Percentiles rank a stretch among this genome's conserved stretches.
phyloP scores from a whole-genome alignment of 1,140 invertebrate species.

The Ostrea denselamellosa region DNA sequence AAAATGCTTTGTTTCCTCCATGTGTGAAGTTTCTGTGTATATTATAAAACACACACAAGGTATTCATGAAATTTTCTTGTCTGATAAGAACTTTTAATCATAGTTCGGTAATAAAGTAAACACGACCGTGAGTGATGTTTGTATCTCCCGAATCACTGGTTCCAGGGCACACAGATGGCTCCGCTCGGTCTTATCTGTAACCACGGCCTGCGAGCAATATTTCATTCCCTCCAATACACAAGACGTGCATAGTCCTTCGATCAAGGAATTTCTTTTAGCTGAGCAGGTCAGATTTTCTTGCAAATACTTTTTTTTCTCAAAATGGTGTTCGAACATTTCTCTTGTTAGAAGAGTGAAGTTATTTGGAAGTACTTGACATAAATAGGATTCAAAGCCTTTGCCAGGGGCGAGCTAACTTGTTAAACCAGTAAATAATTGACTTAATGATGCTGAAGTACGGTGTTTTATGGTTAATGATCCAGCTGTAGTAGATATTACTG shows the following conservation, averaged over 20 bases:
- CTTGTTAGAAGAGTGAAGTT: no score
- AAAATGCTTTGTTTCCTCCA: no score
- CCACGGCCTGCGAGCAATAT: not conserved
- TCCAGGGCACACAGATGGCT: conserved; percentile 24
- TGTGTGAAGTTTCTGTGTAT: no score
- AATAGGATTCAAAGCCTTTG: not conserved
- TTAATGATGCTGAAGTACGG: not conserved
- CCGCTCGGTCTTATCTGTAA: not conserved
- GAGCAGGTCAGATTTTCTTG: not conserved
- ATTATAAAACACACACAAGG: not conserved
- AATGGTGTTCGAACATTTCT: no score
- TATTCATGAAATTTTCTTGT: not conserved
- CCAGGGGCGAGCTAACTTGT: not conserved
- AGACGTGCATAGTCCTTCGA: not conserved
- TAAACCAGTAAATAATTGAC: not conserved
- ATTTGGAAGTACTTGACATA: no score
- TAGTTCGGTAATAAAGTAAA: not conserved
- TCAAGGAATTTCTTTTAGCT: not conserved
- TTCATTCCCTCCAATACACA: conserved; percentile 29
- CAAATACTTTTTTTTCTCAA: not conserved
- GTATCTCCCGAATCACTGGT: not conserved
- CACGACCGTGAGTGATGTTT: not conserved
- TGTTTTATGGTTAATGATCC: not conserved
- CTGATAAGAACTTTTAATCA: not conserved
- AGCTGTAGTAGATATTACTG: not conserved